Conservation (phyloP, 30 jellyfish, hydroid and myxozoan species). For the Cassiopea andromeda region DNA sequence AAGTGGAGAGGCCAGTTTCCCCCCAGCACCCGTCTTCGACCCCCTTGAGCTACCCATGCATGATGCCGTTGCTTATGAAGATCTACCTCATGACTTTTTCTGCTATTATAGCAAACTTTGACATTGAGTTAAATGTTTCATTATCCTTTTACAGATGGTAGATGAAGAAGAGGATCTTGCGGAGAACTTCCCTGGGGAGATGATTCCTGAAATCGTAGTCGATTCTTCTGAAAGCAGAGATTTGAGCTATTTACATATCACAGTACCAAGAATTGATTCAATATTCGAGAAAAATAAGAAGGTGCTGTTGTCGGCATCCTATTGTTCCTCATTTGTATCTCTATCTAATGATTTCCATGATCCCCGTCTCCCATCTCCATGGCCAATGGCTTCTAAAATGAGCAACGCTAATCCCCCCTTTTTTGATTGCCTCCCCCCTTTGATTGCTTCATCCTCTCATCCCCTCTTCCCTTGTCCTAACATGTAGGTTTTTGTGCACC, state of each 20-base stretch:
- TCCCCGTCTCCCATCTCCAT: no score
- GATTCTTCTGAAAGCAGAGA: conserved; percentile 71
- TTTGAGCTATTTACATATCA: conserved; percentile 87
- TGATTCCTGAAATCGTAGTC: conserved; percentile 62
- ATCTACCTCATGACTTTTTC: no score
- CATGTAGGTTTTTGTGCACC: background rate
- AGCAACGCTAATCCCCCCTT: background rate
- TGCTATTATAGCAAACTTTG: no score
- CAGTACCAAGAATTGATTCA: conserved; percentile 78
- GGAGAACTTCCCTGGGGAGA: conserved; percentile 36
- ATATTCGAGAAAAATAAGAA: conserved; percentile 79
- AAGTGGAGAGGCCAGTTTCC: no score
- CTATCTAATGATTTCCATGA: background rate
- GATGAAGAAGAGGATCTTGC: conserved; percentile 68
- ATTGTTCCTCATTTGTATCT: background rate
- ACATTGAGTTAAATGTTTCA: background rate
- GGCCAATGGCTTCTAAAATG: no score
- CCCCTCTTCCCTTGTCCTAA: no score
- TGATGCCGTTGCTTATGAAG: no score
- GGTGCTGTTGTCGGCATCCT: no score
- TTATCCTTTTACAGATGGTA: conserved; percentile 33
- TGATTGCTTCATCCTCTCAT: background rate
- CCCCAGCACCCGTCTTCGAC: no score
- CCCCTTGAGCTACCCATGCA: no score
- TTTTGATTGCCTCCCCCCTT: background rate